phyloP scores from a whole-genome alignment of 2,888 invertebrate genomes.

The Creontiades dilutus region DNA sequence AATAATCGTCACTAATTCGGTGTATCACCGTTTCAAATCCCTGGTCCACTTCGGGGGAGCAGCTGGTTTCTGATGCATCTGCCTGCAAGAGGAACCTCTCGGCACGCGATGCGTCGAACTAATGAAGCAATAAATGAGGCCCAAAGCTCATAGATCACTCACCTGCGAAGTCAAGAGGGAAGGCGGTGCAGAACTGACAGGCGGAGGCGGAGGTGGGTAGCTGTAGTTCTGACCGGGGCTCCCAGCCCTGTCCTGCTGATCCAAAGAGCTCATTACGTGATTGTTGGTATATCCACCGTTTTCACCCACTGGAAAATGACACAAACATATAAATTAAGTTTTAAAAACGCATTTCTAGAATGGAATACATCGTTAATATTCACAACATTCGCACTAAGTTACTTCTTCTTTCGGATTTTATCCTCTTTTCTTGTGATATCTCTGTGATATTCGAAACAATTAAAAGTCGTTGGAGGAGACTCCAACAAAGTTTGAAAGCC shows the following conservation, averaged over 20 bases:
- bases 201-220: constrained; percentile 72
- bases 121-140: constrained; percentile 65
- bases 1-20: constrained; percentile 22
- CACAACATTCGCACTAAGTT: too few species aligned
- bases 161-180: constrained; percentile 76
- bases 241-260: constrained; percentile 66
- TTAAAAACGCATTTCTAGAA: too few species aligned
- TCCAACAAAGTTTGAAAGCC: too few species aligned
- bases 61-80: constrained; percentile 29
- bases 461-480: too few species aligned
- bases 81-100: neutral
- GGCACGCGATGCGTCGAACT: constrained; percentile 59
- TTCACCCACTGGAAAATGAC: constrained; percentile 67
- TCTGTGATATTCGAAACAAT: too few species aligned
- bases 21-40: constrained; percentile 11
- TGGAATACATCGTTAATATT: too few species aligned
- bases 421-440: too few species aligned
- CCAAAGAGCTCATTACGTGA: constrained; percentile 73
- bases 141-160: constrained; percentile 44
- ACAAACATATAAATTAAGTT: neutral
- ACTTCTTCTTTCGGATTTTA: too few species aligned
- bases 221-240: constrained; percentile 73
- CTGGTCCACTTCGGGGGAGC: constrained; percentile 12
- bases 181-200: constrained; percentile 73
- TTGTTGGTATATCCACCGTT: constrained; percentile 65